Evolutionary conservation across 2,113 vertebrate species (phyloP).

Genomic region (Mus spicilegus): DNA sequence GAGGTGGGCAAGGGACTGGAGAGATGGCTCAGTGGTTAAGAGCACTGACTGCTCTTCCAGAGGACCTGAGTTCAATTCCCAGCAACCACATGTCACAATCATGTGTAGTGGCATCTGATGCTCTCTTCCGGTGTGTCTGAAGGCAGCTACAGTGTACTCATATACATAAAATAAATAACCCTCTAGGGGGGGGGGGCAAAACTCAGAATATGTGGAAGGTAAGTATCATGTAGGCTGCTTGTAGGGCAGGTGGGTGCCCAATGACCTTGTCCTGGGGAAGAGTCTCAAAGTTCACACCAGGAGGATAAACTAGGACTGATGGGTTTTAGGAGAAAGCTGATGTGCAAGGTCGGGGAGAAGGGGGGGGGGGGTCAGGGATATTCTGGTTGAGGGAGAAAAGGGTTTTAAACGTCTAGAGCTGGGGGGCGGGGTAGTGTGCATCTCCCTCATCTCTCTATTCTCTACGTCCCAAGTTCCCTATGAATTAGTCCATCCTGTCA

Average conservation of each 20-base stretch:
- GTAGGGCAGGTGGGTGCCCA: background rate
- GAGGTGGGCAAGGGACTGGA: too few relatives aligned
- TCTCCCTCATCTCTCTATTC: background rate
- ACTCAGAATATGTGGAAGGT: background rate
- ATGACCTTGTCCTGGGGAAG: background rate
- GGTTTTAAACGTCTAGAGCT: background rate
- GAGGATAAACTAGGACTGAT: background rate
- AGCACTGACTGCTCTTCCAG: too few relatives aligned
- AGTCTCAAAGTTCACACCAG: background rate
- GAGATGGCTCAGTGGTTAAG: too few relatives aligned
- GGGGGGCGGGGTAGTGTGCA: accelerated
- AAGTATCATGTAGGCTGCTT: background rate
- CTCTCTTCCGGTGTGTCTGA: too few relatives aligned
- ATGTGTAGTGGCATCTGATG: too few relatives aligned
- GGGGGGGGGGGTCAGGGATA: background rate
- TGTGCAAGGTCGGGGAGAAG: background rate
- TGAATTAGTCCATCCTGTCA: too few relatives aligned
- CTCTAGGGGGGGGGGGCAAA: too few relatives aligned
- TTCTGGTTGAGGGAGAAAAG: background rate
- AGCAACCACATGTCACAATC: too few relatives aligned
- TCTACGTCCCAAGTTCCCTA: background rate
- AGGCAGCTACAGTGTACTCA: too few relatives aligned
- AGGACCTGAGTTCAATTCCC: too few relatives aligned
- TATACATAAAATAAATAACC: too few relatives aligned
- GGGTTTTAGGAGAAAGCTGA: background rate